These are phyloP conservation scores for Hypomecis punctinalis DNA, from an alignment of 2,888 invertebrate genomes.

Conservation along the genomic window DNA sequence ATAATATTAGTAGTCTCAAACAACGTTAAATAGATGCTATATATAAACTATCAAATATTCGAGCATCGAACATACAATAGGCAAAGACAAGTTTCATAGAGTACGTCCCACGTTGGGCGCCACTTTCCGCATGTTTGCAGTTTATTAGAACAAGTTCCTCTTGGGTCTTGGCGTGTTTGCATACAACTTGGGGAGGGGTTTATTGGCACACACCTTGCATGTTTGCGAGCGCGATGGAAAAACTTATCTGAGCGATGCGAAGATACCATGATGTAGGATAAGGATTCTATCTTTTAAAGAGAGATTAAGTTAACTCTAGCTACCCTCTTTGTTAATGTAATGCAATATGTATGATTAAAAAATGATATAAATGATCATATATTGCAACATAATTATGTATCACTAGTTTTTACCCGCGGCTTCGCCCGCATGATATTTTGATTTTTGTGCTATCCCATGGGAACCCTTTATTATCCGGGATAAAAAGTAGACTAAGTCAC, in stretches of 20 bases:
- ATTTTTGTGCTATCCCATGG: too few species aligned
- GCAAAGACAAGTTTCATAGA: background rate
- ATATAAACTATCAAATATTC: background rate
- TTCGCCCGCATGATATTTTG: too few species aligned
- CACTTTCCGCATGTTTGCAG: slow-evolving; percentile 73
- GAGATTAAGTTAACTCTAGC: too few species aligned
- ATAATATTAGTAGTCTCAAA: too few species aligned
- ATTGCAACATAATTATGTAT: too few species aligned
- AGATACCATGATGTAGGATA: background rate
- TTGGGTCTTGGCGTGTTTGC: slow-evolving; percentile 68
- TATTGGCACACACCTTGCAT: slow-evolving; percentile 59
- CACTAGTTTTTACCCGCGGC: too few species aligned
- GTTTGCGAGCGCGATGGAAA: slow-evolving; percentile 13
- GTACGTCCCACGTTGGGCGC: slow-evolving; percentile 49
- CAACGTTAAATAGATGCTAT: too few species aligned
- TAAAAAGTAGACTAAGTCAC: too few species aligned
- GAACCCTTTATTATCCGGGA: too few species aligned
- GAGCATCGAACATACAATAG: background rate
- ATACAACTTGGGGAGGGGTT: slow-evolving; percentile 54
- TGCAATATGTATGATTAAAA: too few species aligned
- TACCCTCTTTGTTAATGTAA: too few species aligned
- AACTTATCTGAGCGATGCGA: background rate
- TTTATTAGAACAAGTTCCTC: slow-evolving; percentile 76
- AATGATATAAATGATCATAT: too few species aligned
- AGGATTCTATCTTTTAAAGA: background rate